Evolutionary conservation across 1,140 invertebrate genomes (phyloP), one percentile per base, ranked within the genome.

Genomic region (Bemisia tabaci): DNA sequence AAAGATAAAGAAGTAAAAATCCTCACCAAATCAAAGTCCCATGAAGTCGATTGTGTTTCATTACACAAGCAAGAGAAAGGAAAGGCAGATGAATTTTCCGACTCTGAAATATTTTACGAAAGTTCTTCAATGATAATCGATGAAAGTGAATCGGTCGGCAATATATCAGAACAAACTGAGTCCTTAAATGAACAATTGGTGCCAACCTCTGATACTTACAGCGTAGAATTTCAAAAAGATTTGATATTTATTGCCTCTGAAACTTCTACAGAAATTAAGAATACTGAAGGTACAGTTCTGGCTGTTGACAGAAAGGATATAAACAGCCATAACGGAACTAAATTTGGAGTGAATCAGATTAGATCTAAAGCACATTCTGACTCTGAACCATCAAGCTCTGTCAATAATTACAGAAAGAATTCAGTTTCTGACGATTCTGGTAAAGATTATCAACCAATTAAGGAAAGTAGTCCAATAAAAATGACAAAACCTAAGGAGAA

Each of bases 351-450:
- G n/a, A n/a, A n/a, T n/a, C n/a, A n/a, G n/a, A 17, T 5, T 17
- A 48, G 33, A 48, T 9, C 5, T 9, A 9, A 74, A 74, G 74
- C 75, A 72, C 68, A 70, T 67, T 33, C 62, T 48, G 58, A 63
- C 22, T 12, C 58, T 25, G 64, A 60, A 64, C 2, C 60, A 65
- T 48, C 22, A 63, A 60, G 22, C 1, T 25, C 25, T n/a, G 25
- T 61, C 26, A 39, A 64, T 65, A 33, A 59, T 26, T 25, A 26
- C 5, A 48, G 26, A 59, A 63, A n/a, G 11, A 22, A 65, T 5
- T 5, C 63, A 2, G 58, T 48, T 17, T 48, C 33, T 48, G 33
- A 48, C 5, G 58, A 58, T 64, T 61, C 21, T 11, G 22, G 26
- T 26, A 25, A 63, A 63, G 26, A 63, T 12, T 26, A 63, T 24